Evolutionary conservation across 2,888 invertebrate species (phyloP), one percentile per base, ranked within the genome.

Genomic region (Loripinus fragilis): DNA sequence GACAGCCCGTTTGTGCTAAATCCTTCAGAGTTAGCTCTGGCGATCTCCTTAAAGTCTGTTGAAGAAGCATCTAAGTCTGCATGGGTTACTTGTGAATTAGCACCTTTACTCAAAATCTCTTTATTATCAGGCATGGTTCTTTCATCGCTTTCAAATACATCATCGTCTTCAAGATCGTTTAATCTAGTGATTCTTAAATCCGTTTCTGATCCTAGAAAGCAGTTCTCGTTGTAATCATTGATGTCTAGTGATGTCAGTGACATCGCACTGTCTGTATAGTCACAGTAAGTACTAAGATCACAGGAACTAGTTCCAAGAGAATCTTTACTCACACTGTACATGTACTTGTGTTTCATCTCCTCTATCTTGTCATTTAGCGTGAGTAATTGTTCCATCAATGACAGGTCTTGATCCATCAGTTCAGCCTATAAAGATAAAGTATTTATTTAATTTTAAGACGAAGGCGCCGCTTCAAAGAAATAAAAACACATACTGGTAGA

Each of bases 291-390:
- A 65, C 65, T 65, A 3, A 76, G 30, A n/a, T 78, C 70, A 74
- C 78, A 72, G 60, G 87, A 84, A 52, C 87, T 86, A 30, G 71
- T 48, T 17, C 80, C 75, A 23, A 77, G 42, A 1, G 83, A 78
- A n/a, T 85, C 81, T 17, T 71, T 74, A 65, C 78, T 83, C n/a
- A 68, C 65, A 12, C 74, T 72, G 60, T 81, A 76, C 30, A 72
- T 52, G 52, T 75, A 64, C 50, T 70, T 71, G n/a, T 35, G 60
- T 83, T 92, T 92, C 28, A 92, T 84, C 64, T 91, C 91, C 81
- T 91, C 92, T 41, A 92, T 91, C 30, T 88, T 87, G 79, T 92
- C 92, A 76, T 92, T 92, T 64, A 92, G 83, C n/a, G 90, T 92
- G 64, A 92, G 85, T 8, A 92, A 83, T 81, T 91, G 91, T 75